Base-by-base conservation (phyloP, 1,140 invertebrate genomes). In the Pteromalus puparum region DNA sequence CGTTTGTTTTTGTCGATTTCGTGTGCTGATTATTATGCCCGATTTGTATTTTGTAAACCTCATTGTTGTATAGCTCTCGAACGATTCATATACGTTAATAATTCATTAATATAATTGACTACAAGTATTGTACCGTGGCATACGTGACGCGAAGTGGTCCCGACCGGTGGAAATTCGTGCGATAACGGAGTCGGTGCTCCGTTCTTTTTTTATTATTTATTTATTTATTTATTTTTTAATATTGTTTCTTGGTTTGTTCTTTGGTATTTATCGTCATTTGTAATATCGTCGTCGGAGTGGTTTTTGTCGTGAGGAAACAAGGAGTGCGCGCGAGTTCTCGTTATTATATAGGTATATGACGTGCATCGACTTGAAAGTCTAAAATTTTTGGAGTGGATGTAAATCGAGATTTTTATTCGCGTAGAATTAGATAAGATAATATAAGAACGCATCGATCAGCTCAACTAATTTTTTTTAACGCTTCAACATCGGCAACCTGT, bases 91-190 rank as follows among this genome's bases (percentile, higher is more conserved):
- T 2, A 81, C 7, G 28, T 48, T 79, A 84, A 84, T 86, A 86
- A 89, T 88, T 78, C 84, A 86, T 87, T 87, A 88, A 87, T 87
- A 89, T 91, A 91, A 91, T 91, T 91, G 89, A 90, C 90, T 91
- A 90, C 89, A 88, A 89, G 88, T 90, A 90, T 91, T 91, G 89
- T 91, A 90, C 89, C 89, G 89, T 90, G 88, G 88, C 87, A 88
- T 83, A 88, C 87, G 87, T 89, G 90, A 91, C 89, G 89, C 89
- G 87, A 90, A 90, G 85, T 92, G 90, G 89, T 91, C 90, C 90
- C 89, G 89, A 90, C 88, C 88, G 86, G 88, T 90, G 87, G 88
- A 89, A 89, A 89, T 87, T 88, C 87, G 86, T 88, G 87, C 86
- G 82, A 61, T 61, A 90, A 85, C 85, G 88, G 86, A 87, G 61